Conservation (phyloP, 2,113 vertebrate genomes). For the Engraulis encrasicolus region DNA sequence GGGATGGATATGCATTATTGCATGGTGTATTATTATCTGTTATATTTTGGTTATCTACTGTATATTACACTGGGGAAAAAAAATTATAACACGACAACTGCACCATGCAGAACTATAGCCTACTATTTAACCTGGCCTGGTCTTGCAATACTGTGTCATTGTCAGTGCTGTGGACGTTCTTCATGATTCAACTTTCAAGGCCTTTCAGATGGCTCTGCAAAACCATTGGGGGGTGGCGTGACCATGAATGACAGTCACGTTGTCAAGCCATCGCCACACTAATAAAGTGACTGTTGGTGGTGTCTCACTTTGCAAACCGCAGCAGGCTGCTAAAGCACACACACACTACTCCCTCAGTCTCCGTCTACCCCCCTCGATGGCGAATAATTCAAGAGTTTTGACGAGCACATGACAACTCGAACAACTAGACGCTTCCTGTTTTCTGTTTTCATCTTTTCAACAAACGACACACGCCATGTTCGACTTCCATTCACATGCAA, state of each 20-base stretch:
- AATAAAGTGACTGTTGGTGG: background rate
- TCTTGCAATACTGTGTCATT: too few species aligned
- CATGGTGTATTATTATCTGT: too few species aligned
- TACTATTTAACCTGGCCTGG: too few species aligned
- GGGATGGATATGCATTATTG: too few species aligned
- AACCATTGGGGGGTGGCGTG: background rate
- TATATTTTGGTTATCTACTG: too few species aligned
- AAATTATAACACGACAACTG: too few species aligned
- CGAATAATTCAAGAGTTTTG: background rate
- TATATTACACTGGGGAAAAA: too few species aligned
- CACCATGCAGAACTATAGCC: too few species aligned
- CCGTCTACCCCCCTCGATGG: background rate
- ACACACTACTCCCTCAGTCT: background rate
- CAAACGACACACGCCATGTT: background rate
- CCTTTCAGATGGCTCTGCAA: background rate
- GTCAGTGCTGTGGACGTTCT: background rate
- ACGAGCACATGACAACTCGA: background rate
- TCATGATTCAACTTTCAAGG: background rate
- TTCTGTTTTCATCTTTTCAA: background rate
- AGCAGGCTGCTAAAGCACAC: too few species aligned
- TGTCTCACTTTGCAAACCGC: background rate
- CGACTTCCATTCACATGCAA: too few species aligned
- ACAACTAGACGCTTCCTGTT: too few species aligned
- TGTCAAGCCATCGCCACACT: background rate
- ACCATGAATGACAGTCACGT: slow-evolving; percentile 17